These are phyloP conservation scores for Chironomus striatipennis DNA, from an alignment of 1,140 invertebrate species.

Conservation along the genomic window DNA sequence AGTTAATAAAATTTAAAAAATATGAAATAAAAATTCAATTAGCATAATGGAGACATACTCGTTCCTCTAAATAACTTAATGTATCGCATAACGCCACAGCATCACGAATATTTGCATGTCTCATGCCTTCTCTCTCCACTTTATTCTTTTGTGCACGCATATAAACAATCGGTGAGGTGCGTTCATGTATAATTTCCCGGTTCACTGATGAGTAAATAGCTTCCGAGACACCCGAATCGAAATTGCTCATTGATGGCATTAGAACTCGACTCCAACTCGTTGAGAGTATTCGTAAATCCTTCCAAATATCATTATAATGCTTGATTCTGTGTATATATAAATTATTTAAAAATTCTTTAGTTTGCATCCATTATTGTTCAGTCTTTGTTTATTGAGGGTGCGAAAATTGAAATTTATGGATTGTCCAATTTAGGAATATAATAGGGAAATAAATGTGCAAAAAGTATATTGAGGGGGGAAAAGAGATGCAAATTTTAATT, in stretches of 20 bases:
- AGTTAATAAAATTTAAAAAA: neutral
- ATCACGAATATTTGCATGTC: constrained; percentile 69
- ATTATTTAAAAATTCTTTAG: neutral
- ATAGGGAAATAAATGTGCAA: neutral
- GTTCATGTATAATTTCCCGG: constrained; percentile 46
- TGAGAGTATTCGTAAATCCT: constrained; percentile 55
- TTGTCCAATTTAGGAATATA: neutral
- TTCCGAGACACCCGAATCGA: constrained; percentile 64
- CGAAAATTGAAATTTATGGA: constrained; percentile 14
- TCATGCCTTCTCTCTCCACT: constrained; percentile 81
- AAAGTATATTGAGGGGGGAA: neutral
- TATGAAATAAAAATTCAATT: constrained; percentile 16
- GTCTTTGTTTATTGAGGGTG: neutral
- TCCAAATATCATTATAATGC: constrained; percentile 60
- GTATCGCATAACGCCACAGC: constrained; percentile 88
- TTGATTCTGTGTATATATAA: constrained; percentile 50
- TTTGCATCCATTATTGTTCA: too few species aligned
- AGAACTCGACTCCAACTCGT: constrained; percentile 59
- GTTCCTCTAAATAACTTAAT: constrained; percentile 74
- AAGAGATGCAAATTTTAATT: too few species aligned
- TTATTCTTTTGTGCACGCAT: constrained; percentile 80
- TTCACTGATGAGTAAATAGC: constrained; percentile 61
- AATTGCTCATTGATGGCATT: constrained; percentile 60
- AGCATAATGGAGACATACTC: constrained; percentile 36
- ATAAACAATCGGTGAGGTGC: constrained; percentile 65